Evolutionary conservation across 2,888 invertebrate genomes (phyloP).

Genomic region (Andrena fulva): DNA sequence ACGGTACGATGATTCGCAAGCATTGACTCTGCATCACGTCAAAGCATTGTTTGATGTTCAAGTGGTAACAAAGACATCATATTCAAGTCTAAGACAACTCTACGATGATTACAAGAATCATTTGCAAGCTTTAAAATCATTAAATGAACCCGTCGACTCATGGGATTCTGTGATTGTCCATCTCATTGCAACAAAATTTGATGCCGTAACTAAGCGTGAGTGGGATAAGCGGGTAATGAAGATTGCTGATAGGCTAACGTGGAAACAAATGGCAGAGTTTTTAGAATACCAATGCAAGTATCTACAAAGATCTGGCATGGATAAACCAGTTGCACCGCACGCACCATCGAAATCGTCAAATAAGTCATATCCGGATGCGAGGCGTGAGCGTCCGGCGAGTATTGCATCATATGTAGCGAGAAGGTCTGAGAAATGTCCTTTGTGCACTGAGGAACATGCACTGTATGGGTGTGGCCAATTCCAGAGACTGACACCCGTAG

Average conservation of each 20-base stretch:
- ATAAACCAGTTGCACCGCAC: not conserved
- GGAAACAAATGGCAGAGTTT: conserved; percentile 1
- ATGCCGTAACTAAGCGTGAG: not conserved
- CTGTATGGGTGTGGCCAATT: not conserved
- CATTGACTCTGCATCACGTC: not conserved
- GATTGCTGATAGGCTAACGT: not conserved
- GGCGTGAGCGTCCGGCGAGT: not conserved
- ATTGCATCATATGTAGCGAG: not conserved
- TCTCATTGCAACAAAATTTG: not conserved
- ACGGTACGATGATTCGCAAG: not conserved
- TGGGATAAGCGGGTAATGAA: not conserved
- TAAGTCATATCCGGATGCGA: not conserved
- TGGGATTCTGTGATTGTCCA: not conserved
- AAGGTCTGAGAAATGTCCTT: not conserved
- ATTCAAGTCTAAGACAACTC: not conserved
- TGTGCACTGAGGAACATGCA: not conserved
- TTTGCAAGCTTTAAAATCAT: not conserved
- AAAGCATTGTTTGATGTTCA: not conserved
- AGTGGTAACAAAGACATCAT: not conserved
- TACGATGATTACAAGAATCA: not conserved
- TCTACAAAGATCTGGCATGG: not conserved
- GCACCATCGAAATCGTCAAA: not conserved
- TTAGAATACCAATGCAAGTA: not conserved
- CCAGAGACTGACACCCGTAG: not conserved
- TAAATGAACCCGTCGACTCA: not conserved